Conservation (phyloP, 2,888 invertebrate species). For the Asteroscopus sphinx region DNA sequence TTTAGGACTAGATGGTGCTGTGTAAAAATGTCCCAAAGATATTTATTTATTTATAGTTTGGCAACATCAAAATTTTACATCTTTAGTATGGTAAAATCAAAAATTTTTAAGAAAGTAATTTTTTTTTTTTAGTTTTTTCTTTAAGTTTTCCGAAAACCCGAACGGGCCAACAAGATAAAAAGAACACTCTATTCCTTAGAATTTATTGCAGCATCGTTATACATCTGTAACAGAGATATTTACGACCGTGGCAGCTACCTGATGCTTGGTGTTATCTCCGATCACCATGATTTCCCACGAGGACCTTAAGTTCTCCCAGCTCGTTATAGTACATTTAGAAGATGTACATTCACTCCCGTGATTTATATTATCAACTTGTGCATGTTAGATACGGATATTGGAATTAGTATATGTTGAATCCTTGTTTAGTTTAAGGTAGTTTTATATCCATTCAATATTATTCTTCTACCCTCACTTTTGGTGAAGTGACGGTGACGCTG, state of each 20-base stretch:
- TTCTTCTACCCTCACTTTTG: too few relatives aligned
- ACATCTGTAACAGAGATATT: conserved; percentile 49
- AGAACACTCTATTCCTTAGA: conserved; percentile 40
- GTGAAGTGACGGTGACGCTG: too few relatives aligned
- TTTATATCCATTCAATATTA: too few relatives aligned
- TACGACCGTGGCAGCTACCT: conserved; percentile 38
- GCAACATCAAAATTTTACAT: too few relatives aligned
- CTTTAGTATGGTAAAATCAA: too few relatives aligned
- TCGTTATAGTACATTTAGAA: conserved; percentile 46
- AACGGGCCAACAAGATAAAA: conserved; percentile 30
- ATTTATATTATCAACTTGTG: conserved; percentile 35
- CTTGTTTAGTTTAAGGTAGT: too few relatives aligned
- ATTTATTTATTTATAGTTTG: too few relatives aligned
- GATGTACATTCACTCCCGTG: conserved; percentile 36
- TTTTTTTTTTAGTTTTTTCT: too few relatives aligned
- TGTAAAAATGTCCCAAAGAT: too few relatives aligned
- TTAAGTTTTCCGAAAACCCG: conserved; percentile 13
- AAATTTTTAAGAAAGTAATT: too few relatives aligned
- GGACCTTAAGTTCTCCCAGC: conserved; percentile 50
- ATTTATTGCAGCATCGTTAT: conserved; percentile 44
- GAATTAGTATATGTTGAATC: too few relatives aligned
- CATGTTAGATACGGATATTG: conserved; percentile 2
- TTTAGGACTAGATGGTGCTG: too few relatives aligned
- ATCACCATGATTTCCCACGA: conserved; percentile 53
- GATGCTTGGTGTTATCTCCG: conserved; percentile 48